Base-by-base conservation (phyloP, 2,888 invertebrate species). In the Dynastes maya region DNA sequence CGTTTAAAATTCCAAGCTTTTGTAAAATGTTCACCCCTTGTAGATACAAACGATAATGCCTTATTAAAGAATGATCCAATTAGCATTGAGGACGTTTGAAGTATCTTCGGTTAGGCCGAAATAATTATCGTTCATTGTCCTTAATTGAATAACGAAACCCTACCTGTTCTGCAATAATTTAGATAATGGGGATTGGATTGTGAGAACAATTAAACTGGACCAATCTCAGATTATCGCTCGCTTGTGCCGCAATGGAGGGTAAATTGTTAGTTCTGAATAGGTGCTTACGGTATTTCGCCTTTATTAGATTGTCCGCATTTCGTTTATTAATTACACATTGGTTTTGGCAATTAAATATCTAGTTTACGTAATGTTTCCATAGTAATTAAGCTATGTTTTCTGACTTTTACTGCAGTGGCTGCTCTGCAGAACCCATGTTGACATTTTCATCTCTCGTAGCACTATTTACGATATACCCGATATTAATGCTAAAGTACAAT, bases 101-200 rank as follows among this genome's bases (percentile, higher is more conserved):
- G 27, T 58, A 58, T 58, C 55, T 58, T 70, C 53, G 32, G 68
- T 58, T 70, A 29, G 32, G 37, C 13, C 11, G 70, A 51, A 27
- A 53, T 70, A 53, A 70, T 70, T 70, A 70, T 32, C 70, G 53
- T 53, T 53, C 70, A 70, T 70, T 70, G 68, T 51, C 51, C 32
- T 70, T 70, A 70, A 70, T 70, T 70, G 32, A 27, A 70, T 70
- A 70, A 29, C 8, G 8, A 53, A 53, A 53, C 53, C 70, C 53
- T 51, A 51, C 53, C 53, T 53, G n/a, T 53, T 53, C 53, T 29
- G 53, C 51, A 70, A 70, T 70, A 70, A 70, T 70, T 70, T 70
- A 32, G 70, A 32, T 70, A 70, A 70, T 53, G 29, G 70, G 70
- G 53, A 70, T 29, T 70, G 32, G 53, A 70, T 70, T 70, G 53